phyloP scores from a whole-genome alignment of 2,113 vertebrate genomes.

The Todiramphus saurophagus region DNA sequence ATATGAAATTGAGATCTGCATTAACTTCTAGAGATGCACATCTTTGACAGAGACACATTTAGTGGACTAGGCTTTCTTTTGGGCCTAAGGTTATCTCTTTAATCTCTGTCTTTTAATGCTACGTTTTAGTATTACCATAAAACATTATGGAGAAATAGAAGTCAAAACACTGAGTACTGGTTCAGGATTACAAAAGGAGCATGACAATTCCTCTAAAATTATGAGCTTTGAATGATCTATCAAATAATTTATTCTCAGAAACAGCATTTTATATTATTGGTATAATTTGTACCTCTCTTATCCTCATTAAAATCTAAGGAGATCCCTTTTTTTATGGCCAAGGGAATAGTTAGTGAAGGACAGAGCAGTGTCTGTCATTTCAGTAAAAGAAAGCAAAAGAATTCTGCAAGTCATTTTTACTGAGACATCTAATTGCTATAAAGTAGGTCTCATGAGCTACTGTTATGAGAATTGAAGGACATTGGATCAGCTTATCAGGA shows the following conservation, averaged over 20 bases:
- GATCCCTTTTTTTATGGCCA: neutral
- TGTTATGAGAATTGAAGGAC: neutral
- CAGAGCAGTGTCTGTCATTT: neutral
- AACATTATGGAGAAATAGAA: neutral
- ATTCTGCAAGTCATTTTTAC: neutral
- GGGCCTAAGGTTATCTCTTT: neutral
- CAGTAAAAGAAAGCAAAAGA: neutral
- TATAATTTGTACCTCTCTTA: neutral
- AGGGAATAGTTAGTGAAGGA: neutral
- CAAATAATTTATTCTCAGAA: neutral
- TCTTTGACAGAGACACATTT: neutral
- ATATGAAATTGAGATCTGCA: neutral
- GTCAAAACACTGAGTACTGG: neutral
- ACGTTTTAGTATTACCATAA: neutral
- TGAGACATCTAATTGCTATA: neutral
- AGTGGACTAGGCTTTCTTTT: neutral
- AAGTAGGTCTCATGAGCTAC: neutral
- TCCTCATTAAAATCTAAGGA: conserved; percentile 11
- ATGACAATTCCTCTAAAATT: neutral
- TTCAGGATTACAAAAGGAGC: neutral
- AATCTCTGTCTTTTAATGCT: neutral
- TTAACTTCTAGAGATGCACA: neutral
- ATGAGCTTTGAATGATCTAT: neutral
- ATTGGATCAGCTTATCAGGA: neutral
- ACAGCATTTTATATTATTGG: neutral